A percentile compares a stretch with the other conserved stretches of the same genome.
Conservation (phyloP, 2,113 vertebrate genomes). For the Cyprinodon variegatus region DNA sequence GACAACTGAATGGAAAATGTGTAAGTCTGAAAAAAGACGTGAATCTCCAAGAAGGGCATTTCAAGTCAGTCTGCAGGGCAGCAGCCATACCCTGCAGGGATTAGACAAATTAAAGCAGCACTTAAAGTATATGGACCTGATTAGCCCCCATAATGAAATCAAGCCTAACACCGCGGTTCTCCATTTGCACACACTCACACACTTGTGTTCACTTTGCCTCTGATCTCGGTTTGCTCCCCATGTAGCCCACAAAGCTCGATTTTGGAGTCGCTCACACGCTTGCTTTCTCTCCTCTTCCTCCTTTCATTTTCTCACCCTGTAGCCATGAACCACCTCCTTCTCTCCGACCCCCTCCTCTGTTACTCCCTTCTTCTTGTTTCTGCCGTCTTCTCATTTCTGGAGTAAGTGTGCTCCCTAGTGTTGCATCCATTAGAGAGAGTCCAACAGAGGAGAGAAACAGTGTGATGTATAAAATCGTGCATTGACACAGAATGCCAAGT, state of each 20-base stretch:
- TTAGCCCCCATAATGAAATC: constrained; percentile 72
- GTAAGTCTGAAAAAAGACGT: constrained; percentile 9
- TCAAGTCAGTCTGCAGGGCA: constrained; percentile 49
- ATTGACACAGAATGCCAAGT: not conserved
- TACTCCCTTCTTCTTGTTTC: constrained; percentile 1
- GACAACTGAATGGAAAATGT: not conserved
- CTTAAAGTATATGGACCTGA: constrained; percentile 75
- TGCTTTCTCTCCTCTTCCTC: constrained; percentile 17
- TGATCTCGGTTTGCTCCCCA: constrained; percentile 49
- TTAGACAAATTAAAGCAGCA: constrained; percentile 72
- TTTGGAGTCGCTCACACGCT: constrained; percentile 33
- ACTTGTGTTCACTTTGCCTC: constrained; percentile 26
- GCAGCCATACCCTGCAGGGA: constrained; percentile 61
- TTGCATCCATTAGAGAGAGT: constrained; percentile 40
- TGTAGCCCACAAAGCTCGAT: constrained; percentile 40
- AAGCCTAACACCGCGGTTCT: constrained; percentile 59
- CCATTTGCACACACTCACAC: constrained; percentile 34
- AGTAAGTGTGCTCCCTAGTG: constrained; percentile 83
- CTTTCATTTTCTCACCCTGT: constrained; percentile 34
- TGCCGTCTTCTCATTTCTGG: constrained; percentile 65
- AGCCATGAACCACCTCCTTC: constrained; percentile 43
- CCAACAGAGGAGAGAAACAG: not conserved
- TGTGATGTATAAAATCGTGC: too few species aligned
- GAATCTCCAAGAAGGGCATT: constrained; percentile 11
- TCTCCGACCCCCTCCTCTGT: not conserved